Conservation (phyloP, 2,888 invertebrate genomes). For the Sinohyriopsis cumingii region DNA sequence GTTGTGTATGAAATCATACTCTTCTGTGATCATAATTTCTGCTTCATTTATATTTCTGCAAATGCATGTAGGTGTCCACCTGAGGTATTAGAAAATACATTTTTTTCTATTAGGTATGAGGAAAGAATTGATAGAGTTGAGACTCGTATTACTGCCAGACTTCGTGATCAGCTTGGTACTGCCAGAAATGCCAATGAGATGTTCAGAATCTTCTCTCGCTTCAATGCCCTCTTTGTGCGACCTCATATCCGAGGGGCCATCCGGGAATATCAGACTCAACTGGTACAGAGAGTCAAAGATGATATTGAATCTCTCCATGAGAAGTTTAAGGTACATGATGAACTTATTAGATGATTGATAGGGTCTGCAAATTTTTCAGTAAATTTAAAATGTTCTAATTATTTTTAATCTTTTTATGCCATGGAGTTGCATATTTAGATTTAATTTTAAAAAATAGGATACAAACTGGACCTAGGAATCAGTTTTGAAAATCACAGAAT, state of each 20-base stretch:
- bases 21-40: too few relatives aligned
- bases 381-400: too few relatives aligned
- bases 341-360: neutral
- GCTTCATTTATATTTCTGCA: too few relatives aligned
- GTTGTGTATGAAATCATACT: too few relatives aligned
- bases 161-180: slow-evolving; percentile 97
- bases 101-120: slow-evolving; percentile 79
- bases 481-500: too few relatives aligned
- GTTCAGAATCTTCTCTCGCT: slow-evolving; percentile 97
- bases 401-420: too few relatives aligned
- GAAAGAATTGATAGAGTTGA: slow-evolving; percentile 98
- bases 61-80: neutral
- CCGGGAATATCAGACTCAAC: slow-evolving; percentile 98
- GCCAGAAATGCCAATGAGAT: slow-evolving; percentile 99
- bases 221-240: slow-evolving; percentile 98
- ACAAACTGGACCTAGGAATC: too few relatives aligned
- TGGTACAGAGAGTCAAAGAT: slow-evolving; percentile 98
- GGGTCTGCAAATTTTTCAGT: too few relatives aligned
- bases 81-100: too few relatives aligned
- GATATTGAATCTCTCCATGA: slow-evolving; percentile 98
- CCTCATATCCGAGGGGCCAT: slow-evolving; percentile 99
- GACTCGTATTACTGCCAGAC: slow-evolving; percentile 95
- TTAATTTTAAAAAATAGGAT: too few relatives aligned
- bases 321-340: slow-evolving; percentile 88
- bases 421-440: too few relatives aligned